Evolutionary conservation across 2,113 vertebrate genomes (phyloP), one percentile per base, ranked within the genome.

Genomic region (Hystrix cristata): DNA sequence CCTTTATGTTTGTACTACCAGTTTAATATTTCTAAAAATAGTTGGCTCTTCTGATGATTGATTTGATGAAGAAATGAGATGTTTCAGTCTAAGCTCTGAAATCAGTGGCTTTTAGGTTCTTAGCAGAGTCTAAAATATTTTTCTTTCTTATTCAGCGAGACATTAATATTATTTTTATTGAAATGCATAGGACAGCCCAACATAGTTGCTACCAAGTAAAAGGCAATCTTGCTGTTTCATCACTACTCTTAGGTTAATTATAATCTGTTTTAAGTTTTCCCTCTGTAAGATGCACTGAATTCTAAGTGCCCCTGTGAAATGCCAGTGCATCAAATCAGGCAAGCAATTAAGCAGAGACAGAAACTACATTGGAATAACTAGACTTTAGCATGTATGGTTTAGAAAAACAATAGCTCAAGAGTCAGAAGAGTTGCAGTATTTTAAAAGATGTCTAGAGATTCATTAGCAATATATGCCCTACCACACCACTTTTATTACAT

Each of bases 401-500:
- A 93, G 72, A 5, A 51, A 81, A 65, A 74, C 38, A 74, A 62
- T 31, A 84, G 23, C 31, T 64, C 43, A 95, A 78, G 79, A 93
- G 16, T 23, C 81, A 27, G 27, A 38, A 91, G 83, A 87, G 23
- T 71, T 59, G 46, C 71, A 91, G n/a, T 48, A 60, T 62, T 64
- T 96, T 90, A 76, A 88, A 91, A 91, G 59, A 34, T 72, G n/a
- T 76, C 18, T 60, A 43, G 80, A 64, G 25, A 92, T 48, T 87
- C 87, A 27, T 87, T 71, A 89, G 51, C 72, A 71, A 55, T 53
- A 25, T 57, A 27, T 94, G n/a, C 8, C 34, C 62, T 87, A 14
- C 46, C 43, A 60, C 15, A 76, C 48, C 29, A 64, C 80, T 95
- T 93, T 94, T 81, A 78, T 91, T 59, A 48, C 0, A 79, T 9